Evolutionary conservation across 2,888 invertebrate species (phyloP).

Genomic region (Drosophila monieri): DNA sequence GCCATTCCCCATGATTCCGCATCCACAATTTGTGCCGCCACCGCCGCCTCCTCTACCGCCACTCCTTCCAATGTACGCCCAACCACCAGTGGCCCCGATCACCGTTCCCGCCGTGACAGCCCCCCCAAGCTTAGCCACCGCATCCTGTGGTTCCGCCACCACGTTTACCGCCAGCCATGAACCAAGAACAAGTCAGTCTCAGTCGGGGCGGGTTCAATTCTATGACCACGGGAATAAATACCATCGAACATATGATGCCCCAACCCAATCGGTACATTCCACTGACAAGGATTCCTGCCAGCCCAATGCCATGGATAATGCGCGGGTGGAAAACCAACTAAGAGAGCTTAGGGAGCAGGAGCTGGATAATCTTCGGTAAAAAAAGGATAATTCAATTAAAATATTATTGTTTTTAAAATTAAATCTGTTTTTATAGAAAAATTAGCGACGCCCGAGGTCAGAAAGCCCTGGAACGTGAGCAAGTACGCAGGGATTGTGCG

Average conservation of each 20-base stretch:
- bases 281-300: constrained; percentile 59
- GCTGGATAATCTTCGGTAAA: constrained; percentile 66
- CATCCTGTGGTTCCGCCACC: constrained; percentile 32
- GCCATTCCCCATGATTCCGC: constrained; percentile 30
- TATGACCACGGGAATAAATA: constrained; percentile 85
- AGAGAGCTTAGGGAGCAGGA: constrained; percentile 67
- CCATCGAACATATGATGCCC: constrained; percentile 79
- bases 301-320: constrained; percentile 79
- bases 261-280: constrained; percentile 80
- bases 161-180: background rate
- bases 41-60: constrained; percentile 1
- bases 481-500: constrained; percentile 85
- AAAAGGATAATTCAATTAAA: background rate
- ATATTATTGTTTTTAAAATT: background rate
- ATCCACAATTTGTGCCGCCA: constrained; percentile 10
- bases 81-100: constrained; percentile 1
- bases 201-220: constrained; percentile 80
- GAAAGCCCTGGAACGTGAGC: constrained; percentile 85
- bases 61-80: constrained; percentile 8
- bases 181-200: constrained; percentile 7
- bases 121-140: constrained; percentile 28
- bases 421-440: constrained; percentile 59
- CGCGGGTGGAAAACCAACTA: constrained; percentile 68
- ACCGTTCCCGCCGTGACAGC: background rate
- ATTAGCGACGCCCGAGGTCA: constrained; percentile 77